Conservation (phyloP, 1,140 invertebrate species). For the Zaprionus gabonicus region DNA sequence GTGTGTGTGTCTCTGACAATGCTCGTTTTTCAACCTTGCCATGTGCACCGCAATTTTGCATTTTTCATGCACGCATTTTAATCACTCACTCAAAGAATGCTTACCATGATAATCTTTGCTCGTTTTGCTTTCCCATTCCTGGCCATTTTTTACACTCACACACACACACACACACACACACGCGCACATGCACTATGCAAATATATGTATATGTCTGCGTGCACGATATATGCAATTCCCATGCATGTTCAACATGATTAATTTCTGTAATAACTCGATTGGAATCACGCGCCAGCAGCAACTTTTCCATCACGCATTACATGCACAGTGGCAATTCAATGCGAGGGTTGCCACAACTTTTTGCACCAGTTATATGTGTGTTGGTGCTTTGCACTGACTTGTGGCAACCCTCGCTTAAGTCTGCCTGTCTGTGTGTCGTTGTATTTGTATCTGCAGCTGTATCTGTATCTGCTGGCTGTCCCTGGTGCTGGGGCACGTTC, state of each 20-base stretch:
- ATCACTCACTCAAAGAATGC: slow-evolving; percentile 80
- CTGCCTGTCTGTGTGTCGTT: slow-evolving; percentile 10
- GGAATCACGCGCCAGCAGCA: slow-evolving; percentile 81
- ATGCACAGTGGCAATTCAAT: slow-evolving; percentile 48
- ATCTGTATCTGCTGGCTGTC: slow-evolving; percentile 46
- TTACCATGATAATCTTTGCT: slow-evolving; percentile 75
- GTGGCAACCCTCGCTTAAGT: slow-evolving; percentile 15
- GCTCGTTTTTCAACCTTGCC: slow-evolving; percentile 48
- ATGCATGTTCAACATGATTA: slow-evolving; percentile 82
- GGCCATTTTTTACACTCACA: slow-evolving; percentile 51
- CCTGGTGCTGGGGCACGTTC: slow-evolving; percentile 68
- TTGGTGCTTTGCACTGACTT: rapidly evolving
- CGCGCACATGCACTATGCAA: slow-evolving; percentile 25
- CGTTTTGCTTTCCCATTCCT: slow-evolving; percentile 20
- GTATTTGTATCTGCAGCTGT: slow-evolving; percentile 40
- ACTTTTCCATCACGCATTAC: slow-evolving; percentile 80
- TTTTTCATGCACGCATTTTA: slow-evolving; percentile 68
- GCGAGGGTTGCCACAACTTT: slow-evolving; percentile 9
- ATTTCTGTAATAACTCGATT: slow-evolving; percentile 83
- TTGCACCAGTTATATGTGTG: not conserved
- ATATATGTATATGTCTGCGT: slow-evolving; percentile 35
- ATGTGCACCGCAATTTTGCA: slow-evolving; percentile 38
- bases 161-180: slow-evolving; percentile 18
- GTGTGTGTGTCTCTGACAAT: slow-evolving; percentile 43
- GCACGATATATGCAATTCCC: slow-evolving; percentile 56